Percentiles rank a stretch among this genome's conserved stretches.
phyloP scores from a whole-genome alignment of 2,113 vertebrate genomes.

The Apodemus speciosus region DNA sequence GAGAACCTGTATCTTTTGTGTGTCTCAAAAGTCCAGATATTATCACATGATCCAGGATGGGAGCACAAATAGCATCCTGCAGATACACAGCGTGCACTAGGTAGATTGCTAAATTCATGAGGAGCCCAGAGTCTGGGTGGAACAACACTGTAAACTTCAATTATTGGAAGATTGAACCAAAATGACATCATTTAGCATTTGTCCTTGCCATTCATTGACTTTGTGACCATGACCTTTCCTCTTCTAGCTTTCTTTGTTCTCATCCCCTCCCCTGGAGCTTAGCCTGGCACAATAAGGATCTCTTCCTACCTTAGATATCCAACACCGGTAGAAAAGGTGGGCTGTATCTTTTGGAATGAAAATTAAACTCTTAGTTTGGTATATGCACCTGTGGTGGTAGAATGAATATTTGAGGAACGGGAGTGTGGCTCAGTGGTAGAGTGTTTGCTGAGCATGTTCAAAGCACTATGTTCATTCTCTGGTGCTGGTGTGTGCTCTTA shows the following conservation, averaged over 20 bases:
- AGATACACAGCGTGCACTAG: background rate
- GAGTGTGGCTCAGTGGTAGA: background rate
- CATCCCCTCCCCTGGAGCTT: background rate
- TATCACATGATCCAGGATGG: background rate
- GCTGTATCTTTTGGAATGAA: background rate
- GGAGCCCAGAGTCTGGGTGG: background rate
- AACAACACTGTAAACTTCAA: background rate
- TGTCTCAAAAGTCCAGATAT: background rate
- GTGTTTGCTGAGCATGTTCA: background rate
- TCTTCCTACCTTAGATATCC: background rate
- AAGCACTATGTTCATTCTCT: background rate
- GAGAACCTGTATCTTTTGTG: constrained; percentile 22
- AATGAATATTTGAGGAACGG: background rate
- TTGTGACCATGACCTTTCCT: background rate
- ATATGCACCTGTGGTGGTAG: background rate
- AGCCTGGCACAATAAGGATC: background rate
- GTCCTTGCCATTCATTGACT: background rate
- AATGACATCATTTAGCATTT: background rate
- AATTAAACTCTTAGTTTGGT: background rate
- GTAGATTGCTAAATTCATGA: background rate
- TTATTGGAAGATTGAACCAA: background rate
- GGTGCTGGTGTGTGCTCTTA: too few relatives aligned
- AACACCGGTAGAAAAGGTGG: background rate
- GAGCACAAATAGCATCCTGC: constrained; percentile 6
- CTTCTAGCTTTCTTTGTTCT: background rate